Conservation (phyloP, 2,797 vertebrate species). For the Macroramphosus scolopax region DNA sequence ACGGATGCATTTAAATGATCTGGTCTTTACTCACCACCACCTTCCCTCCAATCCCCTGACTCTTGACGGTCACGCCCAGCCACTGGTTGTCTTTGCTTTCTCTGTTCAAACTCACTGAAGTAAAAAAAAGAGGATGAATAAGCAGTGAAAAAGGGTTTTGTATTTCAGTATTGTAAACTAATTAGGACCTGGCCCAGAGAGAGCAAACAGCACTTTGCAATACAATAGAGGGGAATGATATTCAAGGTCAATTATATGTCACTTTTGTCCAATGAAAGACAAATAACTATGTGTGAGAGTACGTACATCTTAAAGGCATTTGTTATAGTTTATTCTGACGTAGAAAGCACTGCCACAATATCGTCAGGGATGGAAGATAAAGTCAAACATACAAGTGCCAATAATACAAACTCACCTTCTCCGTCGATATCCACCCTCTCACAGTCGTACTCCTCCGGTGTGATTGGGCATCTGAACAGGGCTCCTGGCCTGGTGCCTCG, state of each 20-base stretch:
- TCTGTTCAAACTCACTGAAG: conserved; percentile 76
- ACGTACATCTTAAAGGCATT: no score
- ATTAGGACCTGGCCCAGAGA: not conserved
- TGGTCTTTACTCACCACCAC: conserved; percentile 83
- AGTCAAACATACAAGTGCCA: not conserved
- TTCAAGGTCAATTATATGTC: no score
- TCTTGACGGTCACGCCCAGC: conserved; percentile 92
- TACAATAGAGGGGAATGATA: no score
- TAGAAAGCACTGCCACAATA: no score
- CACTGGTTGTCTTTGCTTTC: conserved; percentile 98
- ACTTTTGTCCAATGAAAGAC: no score
- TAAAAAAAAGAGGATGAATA: conserved; percentile 42
- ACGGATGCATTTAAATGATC: conserved; percentile 7
- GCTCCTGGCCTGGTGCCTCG: conserved; percentile 84
- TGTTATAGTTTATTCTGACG: no score
- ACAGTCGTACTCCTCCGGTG: conserved; percentile 84
- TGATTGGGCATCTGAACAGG: conserved; percentile 90
- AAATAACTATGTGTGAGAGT: no score
- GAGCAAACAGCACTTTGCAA: no score
- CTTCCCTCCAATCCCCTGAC: conserved; percentile 93
- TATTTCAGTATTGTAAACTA: no score
- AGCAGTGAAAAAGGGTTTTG: no score
- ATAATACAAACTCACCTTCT: conserved; percentile 80
- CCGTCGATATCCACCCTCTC: conserved; percentile 87
- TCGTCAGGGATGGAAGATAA: not conserved